Evolutionary conservation across 2,113 vertebrate genomes (phyloP), one percentile per base, ranked within the genome.

Genomic region (Hypanus sabinus): DNA sequence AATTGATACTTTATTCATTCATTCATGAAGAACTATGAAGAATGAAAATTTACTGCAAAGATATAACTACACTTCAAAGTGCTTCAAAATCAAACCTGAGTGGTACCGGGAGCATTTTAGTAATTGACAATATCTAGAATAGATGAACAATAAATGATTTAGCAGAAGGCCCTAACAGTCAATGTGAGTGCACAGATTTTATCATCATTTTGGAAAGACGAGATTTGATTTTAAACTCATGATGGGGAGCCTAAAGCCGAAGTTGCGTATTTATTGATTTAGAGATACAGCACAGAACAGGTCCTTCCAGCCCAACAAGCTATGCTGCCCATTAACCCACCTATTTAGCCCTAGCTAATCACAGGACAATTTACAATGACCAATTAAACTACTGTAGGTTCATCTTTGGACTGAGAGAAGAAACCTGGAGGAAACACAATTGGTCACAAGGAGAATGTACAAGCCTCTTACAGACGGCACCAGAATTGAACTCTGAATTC

Each of bases 41-140:
- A 92, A 75, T 93, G 55, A 93, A 91, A 93, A 93, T 62, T 92
- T 30, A 46, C 73, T 93, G n/a, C 20, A 70, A 75, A 73, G 70
- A 46, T 75, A 75, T 71, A 75, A 93, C 46, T 30, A 46, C 60
- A 75, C 22, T 71, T 70, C 71, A 36, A 24, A 93, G 10, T 55
- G 36, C 46, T 55, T 93, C 30, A 75, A 27, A 93, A 75, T 73
- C 38, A 93, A 5, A 38, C 68, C 2, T 46, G 68, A 73, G 70
- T 30, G 36, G 38, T 55, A 55, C 38, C 14, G 24, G 73, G 70
- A 12, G 27, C 36, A 38, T 27, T 30, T 93, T 55, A 93, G 91
- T 27, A 36, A 73, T 93, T 73, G 24, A 55, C 24, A 73, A 11
- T 11, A 68, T 65, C 30, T 16, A 70, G 33, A 70, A 62, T 16